phyloP scores from a whole-genome alignment of 2,113 vertebrate species.

The Syrrhaptes paradoxus region DNA sequence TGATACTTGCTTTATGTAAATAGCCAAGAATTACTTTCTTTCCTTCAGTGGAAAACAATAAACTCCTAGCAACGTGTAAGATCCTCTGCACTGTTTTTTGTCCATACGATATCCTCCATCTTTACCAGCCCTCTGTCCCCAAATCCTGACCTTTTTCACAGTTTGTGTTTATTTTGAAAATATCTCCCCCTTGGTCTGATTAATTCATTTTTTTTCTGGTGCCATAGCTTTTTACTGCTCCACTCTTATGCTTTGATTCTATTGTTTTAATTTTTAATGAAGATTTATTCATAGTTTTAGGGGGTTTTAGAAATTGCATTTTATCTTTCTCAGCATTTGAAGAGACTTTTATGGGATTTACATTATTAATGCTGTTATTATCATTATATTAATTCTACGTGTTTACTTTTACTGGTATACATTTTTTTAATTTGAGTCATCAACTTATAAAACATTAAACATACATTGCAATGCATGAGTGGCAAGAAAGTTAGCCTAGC shows the following conservation, averaged over 20 bases:
- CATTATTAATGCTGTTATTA: conserved; percentile 53
- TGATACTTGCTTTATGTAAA: not conserved
- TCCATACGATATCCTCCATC: not conserved
- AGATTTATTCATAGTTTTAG: conserved; percentile 15
- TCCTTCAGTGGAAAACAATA: not conserved
- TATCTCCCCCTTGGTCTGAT: not conserved
- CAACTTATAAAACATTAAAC: conserved; percentile 13
- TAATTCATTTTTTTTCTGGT: not conserved
- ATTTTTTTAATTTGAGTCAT: not conserved
- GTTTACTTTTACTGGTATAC: not conserved
- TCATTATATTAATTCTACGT: conserved; percentile 24
- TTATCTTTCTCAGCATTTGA: not conserved
- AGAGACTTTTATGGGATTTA: not conserved
- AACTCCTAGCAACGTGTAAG: not conserved
- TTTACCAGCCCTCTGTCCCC: not conserved
- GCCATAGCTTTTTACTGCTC: not conserved
- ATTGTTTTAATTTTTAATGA: conserved; percentile 52
- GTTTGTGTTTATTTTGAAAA: conserved; percentile 17
- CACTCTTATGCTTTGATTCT: not conserved
- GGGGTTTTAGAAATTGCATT: not conserved
- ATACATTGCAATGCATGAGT: not conserved
- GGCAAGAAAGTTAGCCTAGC: not conserved
- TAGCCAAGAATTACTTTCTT: not conserved
- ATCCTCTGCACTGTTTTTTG: not conserved
- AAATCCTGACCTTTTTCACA: not conserved